phyloP scores from a whole-genome alignment of 2,113 vertebrate species.

The Spilogale gracilis region DNA sequence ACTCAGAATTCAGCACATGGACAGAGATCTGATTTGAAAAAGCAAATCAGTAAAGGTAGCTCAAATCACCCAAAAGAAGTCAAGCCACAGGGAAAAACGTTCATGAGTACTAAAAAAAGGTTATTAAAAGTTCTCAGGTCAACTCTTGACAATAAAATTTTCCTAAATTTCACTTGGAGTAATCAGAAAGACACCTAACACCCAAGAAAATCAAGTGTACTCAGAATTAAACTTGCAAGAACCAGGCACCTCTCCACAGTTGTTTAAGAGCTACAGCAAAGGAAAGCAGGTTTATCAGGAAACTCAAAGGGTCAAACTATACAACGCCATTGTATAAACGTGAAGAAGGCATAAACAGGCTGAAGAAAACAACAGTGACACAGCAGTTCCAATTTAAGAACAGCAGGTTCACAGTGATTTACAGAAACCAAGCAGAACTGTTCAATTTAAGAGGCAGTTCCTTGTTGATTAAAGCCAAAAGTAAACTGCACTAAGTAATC shows the following conservation, averaged over 20 bases:
- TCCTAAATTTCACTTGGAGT: neutral
- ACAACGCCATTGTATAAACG: neutral
- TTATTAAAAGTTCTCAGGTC: conserved; percentile 30
- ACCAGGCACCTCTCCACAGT: neutral
- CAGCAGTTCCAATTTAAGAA: neutral
- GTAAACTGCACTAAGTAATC: neutral
- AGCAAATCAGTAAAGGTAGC: neutral
- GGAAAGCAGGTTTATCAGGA: neutral
- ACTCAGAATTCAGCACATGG: neutral
- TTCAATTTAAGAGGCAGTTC: neutral
- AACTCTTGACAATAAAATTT: neutral
- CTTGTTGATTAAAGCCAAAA: conserved; percentile 28
- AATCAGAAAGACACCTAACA: neutral
- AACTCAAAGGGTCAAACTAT: neutral
- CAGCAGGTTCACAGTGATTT: neutral
- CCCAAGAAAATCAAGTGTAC: neutral
- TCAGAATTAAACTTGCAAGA: neutral
- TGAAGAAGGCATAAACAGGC: neutral
- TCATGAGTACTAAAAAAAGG: neutral
- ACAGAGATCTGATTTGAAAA: conserved; percentile 11
- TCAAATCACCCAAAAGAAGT: neutral
- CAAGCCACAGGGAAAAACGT: neutral
- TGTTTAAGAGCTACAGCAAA: neutral
- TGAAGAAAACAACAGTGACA: neutral
- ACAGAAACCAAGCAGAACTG: conserved; percentile 8